Conservation (phyloP, 2,113 vertebrate genomes). For the Cichladusa arquata region DNA sequence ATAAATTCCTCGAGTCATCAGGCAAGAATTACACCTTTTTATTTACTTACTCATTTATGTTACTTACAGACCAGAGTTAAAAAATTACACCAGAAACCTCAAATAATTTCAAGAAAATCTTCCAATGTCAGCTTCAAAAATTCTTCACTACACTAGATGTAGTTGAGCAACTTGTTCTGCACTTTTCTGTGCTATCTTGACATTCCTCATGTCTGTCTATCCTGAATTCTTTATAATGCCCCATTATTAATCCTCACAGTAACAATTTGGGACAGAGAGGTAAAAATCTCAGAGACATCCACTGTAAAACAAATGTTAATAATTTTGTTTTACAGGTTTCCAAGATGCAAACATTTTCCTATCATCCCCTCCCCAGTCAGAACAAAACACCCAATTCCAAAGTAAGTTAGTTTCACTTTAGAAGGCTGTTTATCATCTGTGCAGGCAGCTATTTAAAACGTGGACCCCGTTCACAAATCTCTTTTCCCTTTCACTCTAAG, state of each 20-base stretch:
- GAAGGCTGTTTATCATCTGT: background rate
- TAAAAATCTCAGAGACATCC: background rate
- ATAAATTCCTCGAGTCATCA: background rate
- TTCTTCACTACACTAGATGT: background rate
- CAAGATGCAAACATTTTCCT: background rate
- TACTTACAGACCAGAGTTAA: background rate
- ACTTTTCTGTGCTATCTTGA: background rate
- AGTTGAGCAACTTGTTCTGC: background rate
- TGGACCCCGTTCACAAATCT: background rate
- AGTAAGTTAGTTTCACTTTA: background rate
- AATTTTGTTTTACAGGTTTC: background rate
- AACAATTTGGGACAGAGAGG: background rate
- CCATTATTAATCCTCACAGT: background rate
- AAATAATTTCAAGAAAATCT: background rate
- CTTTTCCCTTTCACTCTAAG: background rate
- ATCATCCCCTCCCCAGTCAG: background rate
- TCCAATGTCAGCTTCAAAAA: background rate
- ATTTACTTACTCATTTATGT: background rate
- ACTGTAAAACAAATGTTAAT: background rate
- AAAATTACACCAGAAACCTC: background rate
- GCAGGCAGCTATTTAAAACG: background rate
- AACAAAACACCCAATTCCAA: accelerated
- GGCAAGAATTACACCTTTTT: background rate
- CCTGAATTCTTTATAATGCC: background rate
- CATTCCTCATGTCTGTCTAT: accelerated